phyloP scores from a whole-genome alignment of 2,888 invertebrate species.

The Perizoma flavofasciatum region DNA sequence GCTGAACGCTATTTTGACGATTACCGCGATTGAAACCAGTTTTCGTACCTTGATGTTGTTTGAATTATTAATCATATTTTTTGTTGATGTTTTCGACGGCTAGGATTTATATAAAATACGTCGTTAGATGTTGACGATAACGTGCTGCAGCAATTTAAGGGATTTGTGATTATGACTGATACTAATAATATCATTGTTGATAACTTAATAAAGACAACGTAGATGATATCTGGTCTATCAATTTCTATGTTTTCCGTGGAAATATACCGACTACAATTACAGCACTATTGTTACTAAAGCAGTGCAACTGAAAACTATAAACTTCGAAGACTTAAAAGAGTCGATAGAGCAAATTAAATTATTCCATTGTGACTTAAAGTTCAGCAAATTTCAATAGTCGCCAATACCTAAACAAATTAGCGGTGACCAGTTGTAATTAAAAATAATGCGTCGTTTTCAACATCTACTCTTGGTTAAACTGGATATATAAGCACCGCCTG shows the following conservation, averaged over 20 bases:
- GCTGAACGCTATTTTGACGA: conserved; percentile 45
- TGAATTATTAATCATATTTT: conserved; percentile 44
- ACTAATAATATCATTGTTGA: conserved; percentile 2
- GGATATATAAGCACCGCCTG: conserved; percentile 45
- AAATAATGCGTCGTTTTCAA: conserved; percentile 58
- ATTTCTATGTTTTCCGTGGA: conserved; percentile 18
- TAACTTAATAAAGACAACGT: background rate
- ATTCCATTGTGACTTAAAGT: background rate
- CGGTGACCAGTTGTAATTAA: conserved; percentile 49
- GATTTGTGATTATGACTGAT: conserved; percentile 13
- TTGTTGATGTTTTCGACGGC: conserved; percentile 38
- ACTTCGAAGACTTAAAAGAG: too few species aligned
- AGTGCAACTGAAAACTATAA: background rate
- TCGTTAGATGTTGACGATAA: background rate
- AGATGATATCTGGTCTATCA: background rate
- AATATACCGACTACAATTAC: conserved; percentile 10
- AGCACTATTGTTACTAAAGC: too few species aligned
- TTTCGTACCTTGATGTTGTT: conserved; percentile 44
- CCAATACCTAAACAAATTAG: conserved; percentile 10
- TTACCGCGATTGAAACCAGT: conserved; percentile 51
- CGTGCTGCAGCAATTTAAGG: conserved; percentile 5
- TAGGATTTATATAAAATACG: conserved; percentile 14
- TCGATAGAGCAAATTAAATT: background rate
- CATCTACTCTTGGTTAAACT: conserved; percentile 61
- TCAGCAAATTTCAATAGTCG: conserved; percentile 1